A percentile compares a stretch with the other conserved stretches of the same genome.
Evolutionary conservation across 2,797 vertebrate genomes (phyloP).

Genomic region (Hipposideros larvatus): DNA sequence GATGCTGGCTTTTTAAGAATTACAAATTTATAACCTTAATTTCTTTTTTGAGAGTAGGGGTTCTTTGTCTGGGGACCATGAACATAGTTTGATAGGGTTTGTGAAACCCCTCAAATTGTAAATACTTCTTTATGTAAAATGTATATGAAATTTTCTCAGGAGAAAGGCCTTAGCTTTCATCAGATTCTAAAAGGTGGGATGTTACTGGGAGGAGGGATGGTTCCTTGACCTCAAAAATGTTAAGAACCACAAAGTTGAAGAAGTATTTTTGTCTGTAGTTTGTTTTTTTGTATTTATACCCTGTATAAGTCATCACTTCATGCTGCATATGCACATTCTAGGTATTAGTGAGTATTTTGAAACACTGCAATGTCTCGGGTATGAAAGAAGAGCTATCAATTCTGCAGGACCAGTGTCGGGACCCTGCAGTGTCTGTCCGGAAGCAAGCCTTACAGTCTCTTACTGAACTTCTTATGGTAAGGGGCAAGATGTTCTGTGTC

Average conservation of each 20-base stretch:
- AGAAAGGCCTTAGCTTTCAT: slow-evolving; percentile 12
- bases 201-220: background rate
- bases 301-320: background rate
- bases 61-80: background rate
- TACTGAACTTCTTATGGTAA: slow-evolving; percentile 94
- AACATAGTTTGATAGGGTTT: background rate
- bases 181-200: background rate
- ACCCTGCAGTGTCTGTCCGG: slow-evolving; percentile 94
- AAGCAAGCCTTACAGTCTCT: slow-evolving; percentile 95
- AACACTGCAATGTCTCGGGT: slow-evolving; percentile 88
- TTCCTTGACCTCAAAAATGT: background rate
- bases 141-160: background rate
- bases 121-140: slow-evolving; percentile 22
- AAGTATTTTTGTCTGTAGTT: background rate
- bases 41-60: slow-evolving; percentile 35
- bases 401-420: slow-evolving; percentile 94
- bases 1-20: slow-evolving; percentile 52
- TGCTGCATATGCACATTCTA: slow-evolving; percentile 70
- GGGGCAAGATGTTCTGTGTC: background rate
- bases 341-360: slow-evolving; percentile 94
- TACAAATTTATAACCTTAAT: background rate
- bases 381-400: slow-evolving; percentile 89
- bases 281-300: background rate
- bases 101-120: background rate
- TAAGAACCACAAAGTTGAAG: background rate